Evolutionary conservation across 2,888 invertebrate genomes (phyloP).

Genomic region (Arenicola marina): DNA sequence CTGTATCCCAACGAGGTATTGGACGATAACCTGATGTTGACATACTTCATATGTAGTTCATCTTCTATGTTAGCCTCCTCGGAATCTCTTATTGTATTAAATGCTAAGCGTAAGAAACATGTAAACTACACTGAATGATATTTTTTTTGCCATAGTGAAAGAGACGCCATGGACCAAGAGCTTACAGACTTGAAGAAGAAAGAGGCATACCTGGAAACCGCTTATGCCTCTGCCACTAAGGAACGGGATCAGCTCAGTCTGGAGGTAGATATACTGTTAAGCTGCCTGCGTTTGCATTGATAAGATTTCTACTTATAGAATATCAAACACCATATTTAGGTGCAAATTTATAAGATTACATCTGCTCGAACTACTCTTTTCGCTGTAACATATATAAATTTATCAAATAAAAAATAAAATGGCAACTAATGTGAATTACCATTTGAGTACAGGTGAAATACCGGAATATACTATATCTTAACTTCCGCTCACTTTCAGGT

Average conservation of each 20-base stretch:
- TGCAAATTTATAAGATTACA: too few relatives aligned
- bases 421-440: background rate
- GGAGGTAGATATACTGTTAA: constrained; percentile 40
- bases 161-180: constrained; percentile 51
- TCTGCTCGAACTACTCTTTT: too few relatives aligned
- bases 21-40: too few relatives aligned
- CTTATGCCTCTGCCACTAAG: constrained; percentile 43
- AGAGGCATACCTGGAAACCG: constrained; percentile 45
- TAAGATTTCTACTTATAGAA: too few relatives aligned
- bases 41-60: too few relatives aligned
- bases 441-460: background rate
- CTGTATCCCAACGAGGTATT: too few relatives aligned
- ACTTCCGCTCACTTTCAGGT: constrained; percentile 34
- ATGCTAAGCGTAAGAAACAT: background rate
- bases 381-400: background rate
- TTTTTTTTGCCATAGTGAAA: constrained; percentile 48
- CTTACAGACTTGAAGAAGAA: constrained; percentile 49
- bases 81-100: background rate
- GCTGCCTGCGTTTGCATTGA: too few relatives aligned
- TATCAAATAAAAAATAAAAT: background rate
- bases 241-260: constrained; percentile 54
- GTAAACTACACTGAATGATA: background rate
- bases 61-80: too few relatives aligned
- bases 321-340: too few relatives aligned
- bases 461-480: background rate